Evolutionary conservation across 2,888 invertebrate genomes (phyloP), one percentile per base, ranked within the genome.

Genomic region (Sesia apiformis): DNA sequence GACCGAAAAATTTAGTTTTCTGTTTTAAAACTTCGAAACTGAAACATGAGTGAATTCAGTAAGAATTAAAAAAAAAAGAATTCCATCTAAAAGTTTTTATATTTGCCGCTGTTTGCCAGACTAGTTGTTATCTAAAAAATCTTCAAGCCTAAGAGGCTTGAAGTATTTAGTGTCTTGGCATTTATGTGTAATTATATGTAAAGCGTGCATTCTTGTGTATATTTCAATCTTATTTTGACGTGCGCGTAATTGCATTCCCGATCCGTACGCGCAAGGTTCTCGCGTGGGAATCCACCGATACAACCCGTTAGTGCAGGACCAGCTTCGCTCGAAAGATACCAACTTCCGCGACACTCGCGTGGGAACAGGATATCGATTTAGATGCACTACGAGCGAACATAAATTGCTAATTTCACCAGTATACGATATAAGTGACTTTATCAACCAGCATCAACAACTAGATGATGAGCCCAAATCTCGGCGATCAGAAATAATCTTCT

Each of bases 291-390:
- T 58, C 58, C 53, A 55, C n/a, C 43, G 51, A 50, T 40, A 42
- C 51, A 54, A 54, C 54, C 54, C 57, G 57, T 55, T 55, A 54
- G 38, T 52, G 38, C 49, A 58, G 52, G 56, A 52, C 53, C 52
- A 57, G 56, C 56, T 52, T 63, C 60, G 61, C 63, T 66, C 64
- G 65, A 64, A 64, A 58, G 77, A 78, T 78, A 77, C 64, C 65
- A 66, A 72, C 76, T 67, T 78, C 78, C 77, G 73, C 66, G 60
- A 55, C 56, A 54, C 59, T 58, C 66, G 76, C 76, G 79, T 79
- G 65, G 74, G 76, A 59, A 59, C 69, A 69, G 69, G 69, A 71
- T 72, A 72, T 76, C 67, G 69, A 70, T 54, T 52, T 58, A 56
- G 51, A 58, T 57, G 4, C 55, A 49, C 39, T 54, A 40, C 40